Base-by-base conservation (phyloP, 2,888 invertebrate genomes). In the Leptopterna dolabrata region DNA sequence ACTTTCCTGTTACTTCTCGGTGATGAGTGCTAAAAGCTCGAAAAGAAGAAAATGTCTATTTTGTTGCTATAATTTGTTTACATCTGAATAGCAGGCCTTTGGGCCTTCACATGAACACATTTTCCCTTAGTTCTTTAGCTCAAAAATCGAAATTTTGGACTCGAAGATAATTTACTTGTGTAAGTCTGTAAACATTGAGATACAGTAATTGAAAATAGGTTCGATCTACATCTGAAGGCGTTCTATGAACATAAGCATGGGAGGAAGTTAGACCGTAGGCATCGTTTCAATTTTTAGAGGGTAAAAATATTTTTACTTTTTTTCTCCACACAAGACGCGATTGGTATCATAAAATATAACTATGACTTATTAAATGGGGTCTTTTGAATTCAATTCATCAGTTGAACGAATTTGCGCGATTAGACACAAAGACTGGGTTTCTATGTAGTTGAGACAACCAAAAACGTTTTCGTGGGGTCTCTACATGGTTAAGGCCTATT, bases 21-120 rank as follows among this genome's bases (percentile, higher is more conserved):
- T 51, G 6, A 51, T 51, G 51, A 51, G 51, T 51, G n/a, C n/a
- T 63, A 63, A 24, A 63, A 63, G 63, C 63, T 63, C 13, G 11
- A 63, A 19, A 63, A 63, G 9, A 27, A 24, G 24, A 73, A 73
- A 30, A 73, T 36, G 9, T 36, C 7, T 19, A 73, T 6, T 30
- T 73, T 11, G 73, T 36, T 16, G 29, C 14, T 36, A 73, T 41
- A 36, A 55, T 36, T 16, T 30, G 2, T 36, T 73, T 11, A 36
- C 30, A 73, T 36, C 41, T 73, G 30, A 41, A 73, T 73, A 73
- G 16, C 19, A 73, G 73, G 73, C 36, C 36, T 41, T 36, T 7
- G 9, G 73, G 73, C 73, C 73, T 73, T 30, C 36, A 41, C 41
- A 19, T 73, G 73, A 73, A 73, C 73, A 73, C 73, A 73, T 73